A percentile compares a stretch with the other conserved stretches of the same genome.
Evolutionary conservation across 2,797 vertebrate species (phyloP).

Genomic region (Cuculus canorus): DNA sequence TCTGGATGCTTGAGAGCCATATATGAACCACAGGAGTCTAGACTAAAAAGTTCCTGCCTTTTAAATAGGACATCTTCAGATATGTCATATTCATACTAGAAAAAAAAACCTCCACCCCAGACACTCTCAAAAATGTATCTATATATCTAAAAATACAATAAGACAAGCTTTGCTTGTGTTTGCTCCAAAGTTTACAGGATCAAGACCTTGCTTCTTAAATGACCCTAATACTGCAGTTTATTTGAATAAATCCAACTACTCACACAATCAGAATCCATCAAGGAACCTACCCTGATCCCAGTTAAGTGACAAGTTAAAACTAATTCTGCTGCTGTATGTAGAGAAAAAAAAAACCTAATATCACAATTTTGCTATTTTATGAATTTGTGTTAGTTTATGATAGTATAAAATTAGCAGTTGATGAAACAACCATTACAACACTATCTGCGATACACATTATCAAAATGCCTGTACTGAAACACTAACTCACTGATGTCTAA

Average conservation of each 20-base stretch:
- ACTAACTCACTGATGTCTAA: neutral
- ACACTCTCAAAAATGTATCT: neutral
- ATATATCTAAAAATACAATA: neutral
- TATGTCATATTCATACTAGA: neutral
- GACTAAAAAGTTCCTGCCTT: neutral
- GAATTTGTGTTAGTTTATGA: neutral
- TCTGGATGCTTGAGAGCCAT: neutral
- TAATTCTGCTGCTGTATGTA: neutral
- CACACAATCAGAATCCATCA: neutral
- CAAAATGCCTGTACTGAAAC: neutral
- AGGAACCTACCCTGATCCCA: neutral
- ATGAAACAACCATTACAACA: neutral
- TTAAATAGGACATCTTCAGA: neutral
- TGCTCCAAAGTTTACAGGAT: neutral
- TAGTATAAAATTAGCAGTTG: neutral
- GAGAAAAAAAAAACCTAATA: neutral
- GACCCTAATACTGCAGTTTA: neutral
- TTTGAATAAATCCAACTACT: neutral
- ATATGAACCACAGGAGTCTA: neutral
- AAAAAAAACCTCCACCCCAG: neutral
- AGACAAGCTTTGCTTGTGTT: neutral
- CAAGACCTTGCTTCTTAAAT: neutral
- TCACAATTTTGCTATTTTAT: neutral
- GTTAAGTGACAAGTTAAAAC: neutral
- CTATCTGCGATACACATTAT: neutral